Evolutionary conservation across 2,113 vertebrate species (phyloP).

Genomic region (Cercocebus atys): DNA sequence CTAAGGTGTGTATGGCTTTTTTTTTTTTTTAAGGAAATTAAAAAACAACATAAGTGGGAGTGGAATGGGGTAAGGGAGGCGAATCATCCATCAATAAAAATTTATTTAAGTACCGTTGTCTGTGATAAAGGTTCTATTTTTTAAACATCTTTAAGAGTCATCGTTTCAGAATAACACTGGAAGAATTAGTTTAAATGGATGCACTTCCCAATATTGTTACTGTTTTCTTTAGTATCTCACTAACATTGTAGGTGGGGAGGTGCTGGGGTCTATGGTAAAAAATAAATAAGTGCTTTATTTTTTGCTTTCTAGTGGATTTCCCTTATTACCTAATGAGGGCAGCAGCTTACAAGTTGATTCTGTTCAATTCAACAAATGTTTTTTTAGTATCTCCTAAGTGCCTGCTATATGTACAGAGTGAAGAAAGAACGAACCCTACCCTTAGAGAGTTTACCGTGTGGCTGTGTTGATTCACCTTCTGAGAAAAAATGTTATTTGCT

Average conservation of each 20-base stretch:
- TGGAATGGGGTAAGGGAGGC: neutral
- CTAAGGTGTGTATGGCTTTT: neutral
- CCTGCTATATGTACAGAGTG: neutral
- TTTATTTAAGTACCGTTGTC: constrained; percentile 47
- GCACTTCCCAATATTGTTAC: neutral
- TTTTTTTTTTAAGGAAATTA: neutral
- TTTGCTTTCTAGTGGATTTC: constrained; percentile 23
- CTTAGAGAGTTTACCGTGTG: neutral
- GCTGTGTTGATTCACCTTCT: neutral
- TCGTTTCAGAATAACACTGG: constrained; percentile 19
- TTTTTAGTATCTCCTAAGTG: neutral
- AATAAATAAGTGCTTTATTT: neutral
- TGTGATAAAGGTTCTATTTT: constrained; percentile 39
- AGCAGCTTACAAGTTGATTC: neutral
- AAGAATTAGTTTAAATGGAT: constrained; percentile 51
- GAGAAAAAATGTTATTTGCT: constrained; percentile 37
- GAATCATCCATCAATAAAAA: constrained; percentile 37
- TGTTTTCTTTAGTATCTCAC: constrained; percentile 57
- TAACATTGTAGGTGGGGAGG: neutral
- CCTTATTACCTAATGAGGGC: neutral
- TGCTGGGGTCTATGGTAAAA: neutral
- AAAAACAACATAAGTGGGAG: neutral
- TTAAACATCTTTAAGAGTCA: constrained; percentile 37
- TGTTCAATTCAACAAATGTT: constrained; percentile 29
- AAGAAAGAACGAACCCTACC: neutral